Conservation (phyloP, 2,888 invertebrate genomes). For the Trichopoda pennipes region DNA sequence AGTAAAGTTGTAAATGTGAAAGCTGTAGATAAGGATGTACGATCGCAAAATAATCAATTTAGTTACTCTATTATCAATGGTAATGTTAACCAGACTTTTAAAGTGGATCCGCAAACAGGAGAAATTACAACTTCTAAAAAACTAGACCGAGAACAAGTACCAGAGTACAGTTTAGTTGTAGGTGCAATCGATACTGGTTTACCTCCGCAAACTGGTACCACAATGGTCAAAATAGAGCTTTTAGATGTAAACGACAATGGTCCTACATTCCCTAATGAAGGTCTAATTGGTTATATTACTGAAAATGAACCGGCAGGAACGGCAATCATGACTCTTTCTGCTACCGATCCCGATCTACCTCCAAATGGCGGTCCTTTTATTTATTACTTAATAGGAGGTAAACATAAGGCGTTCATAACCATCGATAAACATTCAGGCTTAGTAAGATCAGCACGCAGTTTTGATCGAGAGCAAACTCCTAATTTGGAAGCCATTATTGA, state of each 20-base stretch:
- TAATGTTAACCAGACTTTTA: slow-evolving; percentile 91
- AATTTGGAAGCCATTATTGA: slow-evolving; percentile 88
- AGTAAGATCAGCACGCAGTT: slow-evolving; percentile 88
- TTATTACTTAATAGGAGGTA: slow-evolving; percentile 89
- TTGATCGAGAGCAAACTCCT: slow-evolving; percentile 91
- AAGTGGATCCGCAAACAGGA: slow-evolving; percentile 92
- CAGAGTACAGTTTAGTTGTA: slow-evolving; percentile 88
- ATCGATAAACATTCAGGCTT: slow-evolving; percentile 91
- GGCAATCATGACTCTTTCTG: slow-evolving; percentile 90
- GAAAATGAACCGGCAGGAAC: slow-evolving; percentile 94
- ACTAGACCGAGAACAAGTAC: slow-evolving; percentile 90
- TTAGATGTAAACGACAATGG: slow-evolving; percentile 97
- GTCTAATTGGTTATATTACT: slow-evolving; percentile 88
- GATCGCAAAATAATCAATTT: slow-evolving; percentile 94
- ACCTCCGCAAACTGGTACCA: slow-evolving; percentile 95
- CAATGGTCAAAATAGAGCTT: slow-evolving; percentile 89
- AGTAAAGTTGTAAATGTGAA: slow-evolving; percentile 89
- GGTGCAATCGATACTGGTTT: slow-evolving; percentile 94
- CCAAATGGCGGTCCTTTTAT: slow-evolving; percentile 95
- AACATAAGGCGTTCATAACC: slow-evolving; percentile 88
- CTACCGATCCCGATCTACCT: slow-evolving; percentile 93
- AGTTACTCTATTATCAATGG: slow-evolving; percentile 94
- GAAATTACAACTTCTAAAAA: slow-evolving; percentile 88
- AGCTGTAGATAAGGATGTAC: slow-evolving; percentile 95
- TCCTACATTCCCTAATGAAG: slow-evolving; percentile 88